Evolutionary conservation across 2,888 invertebrate species (phyloP).

Genomic region (Halictus ligatus): DNA sequence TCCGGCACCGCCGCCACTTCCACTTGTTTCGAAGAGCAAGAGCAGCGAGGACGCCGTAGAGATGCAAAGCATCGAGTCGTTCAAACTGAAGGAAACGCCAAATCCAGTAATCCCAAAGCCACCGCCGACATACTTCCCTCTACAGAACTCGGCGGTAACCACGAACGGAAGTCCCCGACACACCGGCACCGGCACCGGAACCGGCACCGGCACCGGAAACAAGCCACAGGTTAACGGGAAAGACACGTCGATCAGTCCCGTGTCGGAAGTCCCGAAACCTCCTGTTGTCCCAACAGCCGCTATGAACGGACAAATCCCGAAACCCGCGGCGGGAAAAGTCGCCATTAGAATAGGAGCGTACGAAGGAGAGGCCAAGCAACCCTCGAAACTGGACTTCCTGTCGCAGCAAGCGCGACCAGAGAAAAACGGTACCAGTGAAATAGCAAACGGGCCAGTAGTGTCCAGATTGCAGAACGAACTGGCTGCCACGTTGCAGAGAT

Average conservation of each 20-base stretch:
- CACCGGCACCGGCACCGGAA: conserved; percentile 25
- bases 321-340: conserved; percentile 74
- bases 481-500: conserved; percentile 90
- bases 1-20: conserved; percentile 77
- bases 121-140: conserved; percentile 89
- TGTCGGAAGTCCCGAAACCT: conserved; percentile 67
- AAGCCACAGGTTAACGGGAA: conserved; percentile 68
- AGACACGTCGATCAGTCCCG: conserved; percentile 85
- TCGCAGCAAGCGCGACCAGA: conserved; percentile 74
- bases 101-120: conserved; percentile 87
- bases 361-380: conserved; percentile 85
- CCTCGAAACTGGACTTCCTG: conserved; percentile 90
- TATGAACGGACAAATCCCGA: conserved; percentile 38
- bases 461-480: conserved; percentile 91
- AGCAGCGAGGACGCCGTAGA: conserved; percentile 87
- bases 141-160: conserved; percentile 68
- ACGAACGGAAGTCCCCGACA: conserved; percentile 78
- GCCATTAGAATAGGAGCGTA: conserved; percentile 82
- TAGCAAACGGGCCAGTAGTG: conserved; percentile 86
- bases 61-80: conserved; percentile 91
- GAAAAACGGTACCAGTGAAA: conserved; percentile 81
- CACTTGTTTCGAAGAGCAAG: conserved; percentile 67
- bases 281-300: conserved; percentile 44
- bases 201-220: conserved; percentile 33
- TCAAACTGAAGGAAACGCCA: conserved; percentile 88